Conservation (phyloP, 2,888 invertebrate genomes). For the Nycteola revayana region DNA sequence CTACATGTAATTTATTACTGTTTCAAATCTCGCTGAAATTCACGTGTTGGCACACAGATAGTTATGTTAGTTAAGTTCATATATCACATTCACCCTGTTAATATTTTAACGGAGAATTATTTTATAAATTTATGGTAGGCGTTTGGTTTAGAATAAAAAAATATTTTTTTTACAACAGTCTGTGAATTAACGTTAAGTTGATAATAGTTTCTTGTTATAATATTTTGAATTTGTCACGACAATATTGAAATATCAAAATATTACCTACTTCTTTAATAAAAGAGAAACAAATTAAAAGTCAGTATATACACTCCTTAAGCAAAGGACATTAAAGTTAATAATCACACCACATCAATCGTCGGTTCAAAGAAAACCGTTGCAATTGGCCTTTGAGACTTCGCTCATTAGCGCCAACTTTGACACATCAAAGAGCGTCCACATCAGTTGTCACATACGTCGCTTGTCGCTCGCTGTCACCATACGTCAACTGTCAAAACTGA, state of each 20-base stretch:
- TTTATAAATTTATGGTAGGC: too few species aligned
- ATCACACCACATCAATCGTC: constrained; percentile 41
- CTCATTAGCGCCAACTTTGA: constrained; percentile 61
- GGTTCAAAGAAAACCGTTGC: constrained; percentile 41
- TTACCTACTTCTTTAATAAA: not conserved
- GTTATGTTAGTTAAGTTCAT: too few species aligned
- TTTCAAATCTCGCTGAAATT: too few species aligned
- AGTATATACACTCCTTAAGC: constrained; percentile 28
- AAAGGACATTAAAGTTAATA: constrained; percentile 40
- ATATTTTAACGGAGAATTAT: too few species aligned
- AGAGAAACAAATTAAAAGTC: constrained; percentile 9
- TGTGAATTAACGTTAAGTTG: too few species aligned
- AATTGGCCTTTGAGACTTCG: constrained; percentile 41
- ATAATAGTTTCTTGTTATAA: too few species aligned
- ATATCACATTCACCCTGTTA: too few species aligned
- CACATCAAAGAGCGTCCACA: constrained; percentile 62
- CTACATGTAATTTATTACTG: not conserved
- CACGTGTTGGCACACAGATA: too few species aligned
- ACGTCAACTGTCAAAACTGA: constrained; percentile 49
- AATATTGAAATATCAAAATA: constrained; percentile 3
- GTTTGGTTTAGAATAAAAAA: too few species aligned
- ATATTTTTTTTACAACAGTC: too few species aligned
- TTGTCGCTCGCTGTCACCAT: constrained; percentile 54
- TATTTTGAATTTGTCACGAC: too few species aligned
- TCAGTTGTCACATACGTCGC: constrained; percentile 48